phyloP scores from a whole-genome alignment of 2,888 invertebrate genomes.

The Dasysyrphus albostriatus region DNA sequence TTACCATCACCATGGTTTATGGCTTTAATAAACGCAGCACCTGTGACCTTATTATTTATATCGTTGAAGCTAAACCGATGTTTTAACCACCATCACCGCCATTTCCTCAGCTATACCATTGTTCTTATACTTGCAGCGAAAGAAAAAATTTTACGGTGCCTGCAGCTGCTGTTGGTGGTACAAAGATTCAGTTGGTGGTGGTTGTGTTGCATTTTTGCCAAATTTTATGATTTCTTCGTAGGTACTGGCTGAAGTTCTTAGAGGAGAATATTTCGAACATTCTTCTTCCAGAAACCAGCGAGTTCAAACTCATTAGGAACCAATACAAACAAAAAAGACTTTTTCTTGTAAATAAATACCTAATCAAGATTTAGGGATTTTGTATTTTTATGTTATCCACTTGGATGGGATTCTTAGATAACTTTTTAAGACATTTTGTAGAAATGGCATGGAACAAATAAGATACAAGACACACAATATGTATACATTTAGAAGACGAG shows the following conservation, averaged over 20 bases:
- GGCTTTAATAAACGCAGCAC: slow-evolving; percentile 75
- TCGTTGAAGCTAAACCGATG: slow-evolving; percentile 49
- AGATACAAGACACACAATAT: slow-evolving; percentile 43
- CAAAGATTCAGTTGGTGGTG: background rate
- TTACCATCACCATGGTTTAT: slow-evolving; percentile 73
- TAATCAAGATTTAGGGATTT: slow-evolving; percentile 66
- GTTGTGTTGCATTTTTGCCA: slow-evolving; percentile 30
- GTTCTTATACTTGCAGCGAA: slow-evolving; percentile 21
- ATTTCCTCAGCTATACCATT: no score
- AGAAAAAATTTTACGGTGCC: slow-evolving; percentile 54
- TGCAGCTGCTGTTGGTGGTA: slow-evolving; percentile 50
- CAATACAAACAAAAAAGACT: slow-evolving; percentile 60
- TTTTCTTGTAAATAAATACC: slow-evolving; percentile 15
- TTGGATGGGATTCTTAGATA: slow-evolving; percentile 25
- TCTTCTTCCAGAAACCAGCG: background rate
- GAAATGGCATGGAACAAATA: slow-evolving; percentile 41
- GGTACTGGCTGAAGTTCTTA: background rate
- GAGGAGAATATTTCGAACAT: background rate
- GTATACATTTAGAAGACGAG: background rate
- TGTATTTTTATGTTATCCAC: slow-evolving; percentile 32
- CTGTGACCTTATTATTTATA: slow-evolving; percentile 74
- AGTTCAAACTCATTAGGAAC: slow-evolving; percentile 64
- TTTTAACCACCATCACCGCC: slow-evolving; percentile 14
- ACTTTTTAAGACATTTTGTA: slow-evolving; percentile 46
- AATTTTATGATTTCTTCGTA: slow-evolving; percentile 38